Evolutionary conservation across 2,888 invertebrate species (phyloP).

Genomic region (Scaptomyza polygonia): DNA sequence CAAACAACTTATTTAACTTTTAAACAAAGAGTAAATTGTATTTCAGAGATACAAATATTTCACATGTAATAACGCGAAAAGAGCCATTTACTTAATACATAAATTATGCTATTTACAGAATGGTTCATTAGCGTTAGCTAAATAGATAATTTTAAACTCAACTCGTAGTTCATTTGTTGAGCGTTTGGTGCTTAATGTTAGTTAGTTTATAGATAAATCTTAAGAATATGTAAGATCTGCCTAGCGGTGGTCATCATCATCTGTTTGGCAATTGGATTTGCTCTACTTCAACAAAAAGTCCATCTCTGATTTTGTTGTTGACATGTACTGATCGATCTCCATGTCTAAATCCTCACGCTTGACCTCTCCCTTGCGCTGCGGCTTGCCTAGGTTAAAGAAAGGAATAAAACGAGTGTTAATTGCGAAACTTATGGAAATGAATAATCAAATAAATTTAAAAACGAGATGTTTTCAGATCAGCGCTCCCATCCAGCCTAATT

Average conservation of each 20-base stretch:
- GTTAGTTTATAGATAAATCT: conserved; percentile 46
- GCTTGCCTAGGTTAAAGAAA: conserved; percentile 60
- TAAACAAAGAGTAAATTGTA: conserved; percentile 53
- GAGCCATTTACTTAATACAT: conserved; percentile 32
- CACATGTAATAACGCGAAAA: conserved; percentile 38
- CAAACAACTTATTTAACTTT: conserved; percentile 16
- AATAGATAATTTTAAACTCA: conserved; percentile 21
- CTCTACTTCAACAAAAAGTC: conserved; percentile 76
- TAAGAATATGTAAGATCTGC: conserved; percentile 49
- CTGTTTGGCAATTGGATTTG: conserved; percentile 23
- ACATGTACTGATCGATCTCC: conserved; percentile 90
- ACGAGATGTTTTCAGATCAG: conserved; percentile 4
- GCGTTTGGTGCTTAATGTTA: conserved; percentile 47
- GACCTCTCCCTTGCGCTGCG: conserved; percentile 58
- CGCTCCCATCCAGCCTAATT: conserved; percentile 42
- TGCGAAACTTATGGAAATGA: not conserved
- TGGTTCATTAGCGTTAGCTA: conserved; percentile 13
- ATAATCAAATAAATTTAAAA: conserved; percentile 17
- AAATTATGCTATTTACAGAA: conserved; percentile 47
- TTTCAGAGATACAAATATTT: conserved; percentile 43
- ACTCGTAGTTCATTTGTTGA: conserved; percentile 1
- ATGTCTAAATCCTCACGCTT: conserved; percentile 88
- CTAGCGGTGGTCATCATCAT: conserved; percentile 61
- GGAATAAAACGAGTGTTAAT: conserved; percentile 22
- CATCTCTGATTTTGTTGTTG: conserved; percentile 86